Conservation (phyloP, 2,888 invertebrate species). For the Spodoptera littoralis region DNA sequence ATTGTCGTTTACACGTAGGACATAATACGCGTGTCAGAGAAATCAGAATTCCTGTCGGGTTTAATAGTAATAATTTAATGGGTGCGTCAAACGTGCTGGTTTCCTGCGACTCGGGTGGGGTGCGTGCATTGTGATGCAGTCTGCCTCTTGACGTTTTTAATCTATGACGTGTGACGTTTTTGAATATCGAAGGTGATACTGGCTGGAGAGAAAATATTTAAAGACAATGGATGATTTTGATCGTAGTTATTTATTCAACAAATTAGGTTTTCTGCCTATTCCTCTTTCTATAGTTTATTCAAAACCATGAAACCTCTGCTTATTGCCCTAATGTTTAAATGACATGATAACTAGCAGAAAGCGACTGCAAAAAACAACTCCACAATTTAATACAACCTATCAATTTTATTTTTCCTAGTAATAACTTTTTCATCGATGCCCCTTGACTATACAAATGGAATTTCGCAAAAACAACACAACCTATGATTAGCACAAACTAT, state of each 20-base stretch:
- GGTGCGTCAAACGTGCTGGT: slow-evolving; percentile 53
- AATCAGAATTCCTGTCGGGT: slow-evolving; percentile 50
- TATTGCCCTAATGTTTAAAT: too few relatives aligned
- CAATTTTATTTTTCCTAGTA: slow-evolving; percentile 20
- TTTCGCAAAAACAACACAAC: slow-evolving; percentile 49
- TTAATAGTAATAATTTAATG: slow-evolving; percentile 64
- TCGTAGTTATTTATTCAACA: background rate
- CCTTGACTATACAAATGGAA: slow-evolving; percentile 10
- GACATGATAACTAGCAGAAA: too few relatives aligned
- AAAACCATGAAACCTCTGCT: too few relatives aligned
- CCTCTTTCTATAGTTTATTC: too few relatives aligned
- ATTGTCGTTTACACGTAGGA: slow-evolving; percentile 56
- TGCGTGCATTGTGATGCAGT: slow-evolving; percentile 55
- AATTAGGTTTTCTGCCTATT: too few relatives aligned
- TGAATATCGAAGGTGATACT: slow-evolving; percentile 39
- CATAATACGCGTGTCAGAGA: slow-evolving; percentile 50
- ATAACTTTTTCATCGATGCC: slow-evolving; percentile 34
- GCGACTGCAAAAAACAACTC: too few relatives aligned
- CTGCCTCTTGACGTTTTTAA: slow-evolving; percentile 53
- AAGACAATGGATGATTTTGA: slow-evolving; percentile 31
- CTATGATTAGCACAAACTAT: slow-evolving; percentile 50
- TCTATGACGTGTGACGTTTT: slow-evolving; percentile 51
- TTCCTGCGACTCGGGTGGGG: slow-evolving; percentile 67
- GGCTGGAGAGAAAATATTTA: slow-evolving; percentile 9
- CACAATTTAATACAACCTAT: background rate